Conservation (phyloP, 2,113 vertebrate species). For the Vicugna pacos region DNA sequence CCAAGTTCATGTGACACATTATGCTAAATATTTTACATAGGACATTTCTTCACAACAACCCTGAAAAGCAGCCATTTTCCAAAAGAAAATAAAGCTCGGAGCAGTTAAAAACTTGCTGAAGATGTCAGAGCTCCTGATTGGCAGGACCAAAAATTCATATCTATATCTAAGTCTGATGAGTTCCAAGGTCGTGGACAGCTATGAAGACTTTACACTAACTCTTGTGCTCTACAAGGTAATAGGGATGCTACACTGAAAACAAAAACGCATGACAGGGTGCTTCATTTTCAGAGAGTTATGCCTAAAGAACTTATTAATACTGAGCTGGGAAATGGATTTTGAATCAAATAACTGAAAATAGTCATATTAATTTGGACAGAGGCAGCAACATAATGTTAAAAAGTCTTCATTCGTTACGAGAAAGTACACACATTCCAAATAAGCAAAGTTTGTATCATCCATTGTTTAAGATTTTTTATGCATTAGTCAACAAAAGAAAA, state of each 20-base stretch:
- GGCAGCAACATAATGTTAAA: neutral
- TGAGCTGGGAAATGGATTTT: neutral
- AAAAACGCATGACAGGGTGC: neutral
- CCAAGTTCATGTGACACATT: neutral
- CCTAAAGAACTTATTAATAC: neutral
- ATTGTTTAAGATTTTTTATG: slow-evolving; percentile 6
- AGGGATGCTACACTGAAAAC: neutral
- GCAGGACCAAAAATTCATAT: neutral
- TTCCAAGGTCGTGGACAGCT: neutral
- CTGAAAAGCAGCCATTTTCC: slow-evolving; percentile 21
- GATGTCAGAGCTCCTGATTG: neutral
- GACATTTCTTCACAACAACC: neutral
- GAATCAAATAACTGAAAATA: neutral
- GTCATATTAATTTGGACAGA: neutral
- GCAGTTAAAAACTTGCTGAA: neutral
- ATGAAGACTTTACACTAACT: neutral
- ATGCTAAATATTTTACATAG: neutral
- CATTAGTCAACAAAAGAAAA: neutral
- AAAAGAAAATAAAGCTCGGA: neutral
- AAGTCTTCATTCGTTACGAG: neutral
- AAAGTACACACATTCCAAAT: neutral
- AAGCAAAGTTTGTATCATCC: neutral
- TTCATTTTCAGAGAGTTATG: neutral
- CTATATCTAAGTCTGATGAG: neutral
- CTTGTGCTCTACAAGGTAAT: neutral